Conservation (phyloP, 30 jellyfish, hydroid and myxozoan species). For the Hydractinia symbiolongicarpus region DNA sequence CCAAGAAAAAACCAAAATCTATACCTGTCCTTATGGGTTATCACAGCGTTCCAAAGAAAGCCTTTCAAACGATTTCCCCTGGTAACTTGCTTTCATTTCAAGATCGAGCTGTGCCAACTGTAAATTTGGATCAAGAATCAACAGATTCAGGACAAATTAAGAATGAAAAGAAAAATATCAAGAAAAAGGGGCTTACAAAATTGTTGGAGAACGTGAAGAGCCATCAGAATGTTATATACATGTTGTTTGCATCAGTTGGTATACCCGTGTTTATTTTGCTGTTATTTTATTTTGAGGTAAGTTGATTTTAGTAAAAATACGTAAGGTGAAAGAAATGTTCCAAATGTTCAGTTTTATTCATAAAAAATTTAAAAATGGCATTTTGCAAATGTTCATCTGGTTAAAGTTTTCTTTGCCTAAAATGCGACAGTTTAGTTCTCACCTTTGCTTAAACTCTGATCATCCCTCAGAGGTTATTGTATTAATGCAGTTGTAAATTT, state of each 20-base stretch:
- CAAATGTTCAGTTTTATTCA: too few relatives aligned
- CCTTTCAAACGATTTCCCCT: slow-evolving; percentile 64
- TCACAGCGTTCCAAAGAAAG: slow-evolving; percentile 86
- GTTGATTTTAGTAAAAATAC: background rate
- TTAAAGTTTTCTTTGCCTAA: too few relatives aligned
- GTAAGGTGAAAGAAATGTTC: too few relatives aligned
- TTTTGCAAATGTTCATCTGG: too few relatives aligned
- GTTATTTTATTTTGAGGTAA: slow-evolving; percentile 89
- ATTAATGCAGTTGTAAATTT: too few relatives aligned
- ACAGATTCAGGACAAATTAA: slow-evolving; percentile 12
- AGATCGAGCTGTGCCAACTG: slow-evolving; percentile 24
- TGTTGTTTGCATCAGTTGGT: slow-evolving; percentile 90
- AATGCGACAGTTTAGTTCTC: too few relatives aligned
- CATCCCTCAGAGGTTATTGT: too few relatives aligned
- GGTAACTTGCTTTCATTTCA: slow-evolving; percentile 59
- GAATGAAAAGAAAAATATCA: slow-evolving; percentile 4
- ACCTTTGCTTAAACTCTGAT: too few relatives aligned
- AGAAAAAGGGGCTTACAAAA: slow-evolving; percentile 40
- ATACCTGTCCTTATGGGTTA: slow-evolving; percentile 91
- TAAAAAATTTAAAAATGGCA: too few relatives aligned
- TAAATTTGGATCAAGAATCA: slow-evolving; percentile 5
- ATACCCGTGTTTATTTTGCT: slow-evolving; percentile 68
- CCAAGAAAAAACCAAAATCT: slow-evolving; percentile 51
- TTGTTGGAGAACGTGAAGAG: slow-evolving; percentile 57
- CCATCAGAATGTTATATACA: slow-evolving; percentile 74